Percentiles rank a stretch among this genome's conserved stretches.
Conservation (phyloP, 1,140 invertebrate genomes). For the Ditylenchus dipsaci region DNA sequence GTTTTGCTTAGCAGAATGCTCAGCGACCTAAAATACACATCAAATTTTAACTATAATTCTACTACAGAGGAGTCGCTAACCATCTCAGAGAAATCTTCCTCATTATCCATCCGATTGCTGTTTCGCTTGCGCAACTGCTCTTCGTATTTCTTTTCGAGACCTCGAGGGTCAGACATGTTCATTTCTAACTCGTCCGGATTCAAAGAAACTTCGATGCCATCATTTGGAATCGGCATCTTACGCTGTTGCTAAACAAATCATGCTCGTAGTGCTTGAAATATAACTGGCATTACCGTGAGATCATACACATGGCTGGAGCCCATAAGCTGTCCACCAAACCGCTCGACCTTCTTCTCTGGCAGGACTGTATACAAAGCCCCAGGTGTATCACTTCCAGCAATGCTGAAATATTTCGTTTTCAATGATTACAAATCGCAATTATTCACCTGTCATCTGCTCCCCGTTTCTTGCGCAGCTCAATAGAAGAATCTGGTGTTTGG, state of each 20-base stretch:
- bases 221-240: constrained; percentile 45
- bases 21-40: constrained; percentile 12
- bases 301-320: constrained; percentile 76
- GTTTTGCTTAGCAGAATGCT: constrained; percentile 45
- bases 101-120: constrained; percentile 62
- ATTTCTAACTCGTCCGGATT: constrained; percentile 95
- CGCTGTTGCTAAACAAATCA: constrained; percentile 24
- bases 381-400: constrained; percentile 75
- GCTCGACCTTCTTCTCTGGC: constrained; percentile 84
- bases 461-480: constrained; percentile 92
- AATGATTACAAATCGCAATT: too few species aligned
- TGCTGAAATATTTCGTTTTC: constrained; percentile 19
- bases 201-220: constrained; percentile 79
- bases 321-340: constrained; percentile 82
- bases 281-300: constrained; percentile 30
- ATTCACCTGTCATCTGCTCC: constrained; percentile 95
- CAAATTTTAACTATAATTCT: constrained; percentile 3
- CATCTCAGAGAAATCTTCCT: constrained; percentile 97
- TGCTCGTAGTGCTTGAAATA: constrained; percentile 5
- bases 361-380: constrained; percentile 80
- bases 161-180: constrained; percentile 72
- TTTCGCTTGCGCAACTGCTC: constrained; percentile 68
- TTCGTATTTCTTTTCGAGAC: constrained; percentile 92
- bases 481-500: constrained; percentile 88
- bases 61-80: too few species aligned